Evolutionary conservation across 2,113 vertebrate species (phyloP), one percentile per base, ranked within the genome.

Genomic region (Mixornis gularis): DNA sequence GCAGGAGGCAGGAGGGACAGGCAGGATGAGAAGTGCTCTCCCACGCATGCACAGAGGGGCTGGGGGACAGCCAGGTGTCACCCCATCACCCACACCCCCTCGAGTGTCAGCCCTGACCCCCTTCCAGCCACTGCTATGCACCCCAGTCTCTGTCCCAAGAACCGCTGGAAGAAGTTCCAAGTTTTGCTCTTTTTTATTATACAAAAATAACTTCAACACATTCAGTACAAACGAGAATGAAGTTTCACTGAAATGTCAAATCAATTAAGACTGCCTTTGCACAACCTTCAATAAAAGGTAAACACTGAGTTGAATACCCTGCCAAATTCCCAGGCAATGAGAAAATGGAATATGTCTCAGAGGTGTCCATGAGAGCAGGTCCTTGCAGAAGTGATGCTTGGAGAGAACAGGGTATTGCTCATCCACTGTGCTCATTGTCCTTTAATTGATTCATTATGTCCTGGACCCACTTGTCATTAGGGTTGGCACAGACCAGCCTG

Each of bases 391-490:
- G 15, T 19, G 70, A 49, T 64, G 58, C 36, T 36, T 43, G 71
- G 62, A 66, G 36, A 69, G 49, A 84, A 44, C 17, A 34, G 27
- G 7, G 20, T 3, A 0, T 8, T 36, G 49, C 21, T 89, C 25
- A 89, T n/a, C 16, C 34, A 6, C 38, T 65, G 66, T 13, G 13
- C 38, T 13, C 2, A 4, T 52, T 60, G 19, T 19, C 7, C 19
- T 71, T 56, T 7, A 10, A 25, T 22, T 11, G 41, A 19, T 52
- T 72, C 41, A 87, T 1, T 3, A 89, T 38, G 14, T 36, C 32
- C 72, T 78, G 90, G 29, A 94, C 95, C 96, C 97, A 97, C 40
- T 82, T 52, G 7, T 95, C 66, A 12, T 36, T 4, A 1, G n/a
- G 85, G 1, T 48, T 65, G 24, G 30, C 87, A 55, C 97, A 97